These are phyloP conservation scores for Oceanodroma tethys DNA, from an alignment of 2,113 vertebrate genomes.

Conservation along the genomic window DNA sequence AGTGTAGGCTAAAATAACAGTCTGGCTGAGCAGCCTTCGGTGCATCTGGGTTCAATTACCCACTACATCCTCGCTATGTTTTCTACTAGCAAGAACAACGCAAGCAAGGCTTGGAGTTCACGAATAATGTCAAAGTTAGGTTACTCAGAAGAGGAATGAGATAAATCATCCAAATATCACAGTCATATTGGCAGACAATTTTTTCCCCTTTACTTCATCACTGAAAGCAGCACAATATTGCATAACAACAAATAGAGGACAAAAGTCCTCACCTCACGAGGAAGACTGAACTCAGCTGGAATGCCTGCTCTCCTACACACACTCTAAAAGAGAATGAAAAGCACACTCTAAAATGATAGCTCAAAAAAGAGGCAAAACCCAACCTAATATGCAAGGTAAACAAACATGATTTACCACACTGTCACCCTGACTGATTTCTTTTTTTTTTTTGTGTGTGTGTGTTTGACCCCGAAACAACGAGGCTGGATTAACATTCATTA, in stretches of 20 bases:
- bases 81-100: conserved; percentile 80
- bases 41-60: conserved; percentile 90
- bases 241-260: conserved; percentile 39
- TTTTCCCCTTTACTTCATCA: neutral
- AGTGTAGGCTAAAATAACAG: conserved; percentile 90
- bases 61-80: conserved; percentile 83
- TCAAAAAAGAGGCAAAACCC: neutral
- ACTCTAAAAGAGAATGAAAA: neutral
- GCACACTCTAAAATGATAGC: neutral
- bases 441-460: neutral
- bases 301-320: neutral
- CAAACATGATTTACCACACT: neutral
- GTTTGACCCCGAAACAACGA: neutral
- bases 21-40: conserved; percentile 77
- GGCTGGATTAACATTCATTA: conserved; percentile 7
- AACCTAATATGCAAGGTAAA: neutral
- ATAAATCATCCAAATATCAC: conserved; percentile 70
- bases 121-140: conserved; percentile 82
- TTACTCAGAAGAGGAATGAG: conserved; percentile 75
- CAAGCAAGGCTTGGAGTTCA: conserved; percentile 75
- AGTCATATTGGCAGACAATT: conserved; percentile 9
- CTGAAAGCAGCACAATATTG: neutral
- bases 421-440: neutral
- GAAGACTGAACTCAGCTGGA: neutral
- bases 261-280: conserved; percentile 18